These are phyloP conservation scores for Onychostruthus taczanowskii DNA, from an alignment of 2,113 vertebrate genomes.

Conservation along the genomic window DNA sequence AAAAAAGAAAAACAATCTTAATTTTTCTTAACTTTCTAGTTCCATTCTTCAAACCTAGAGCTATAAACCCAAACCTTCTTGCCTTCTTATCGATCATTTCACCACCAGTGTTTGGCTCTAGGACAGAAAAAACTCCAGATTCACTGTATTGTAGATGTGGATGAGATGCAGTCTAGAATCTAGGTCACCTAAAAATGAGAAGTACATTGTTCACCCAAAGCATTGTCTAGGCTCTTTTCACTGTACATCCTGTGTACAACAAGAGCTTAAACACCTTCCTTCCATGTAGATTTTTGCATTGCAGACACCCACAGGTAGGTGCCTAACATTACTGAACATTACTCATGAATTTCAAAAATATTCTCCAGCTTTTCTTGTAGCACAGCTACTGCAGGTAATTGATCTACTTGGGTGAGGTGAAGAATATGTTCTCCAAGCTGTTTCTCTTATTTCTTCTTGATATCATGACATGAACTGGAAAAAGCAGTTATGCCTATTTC, in stretches of 20 bases:
- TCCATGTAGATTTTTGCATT: not conserved
- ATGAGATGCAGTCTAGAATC: not conserved
- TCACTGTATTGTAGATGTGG: not conserved
- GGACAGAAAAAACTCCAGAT: not conserved
- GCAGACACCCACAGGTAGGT: not conserved
- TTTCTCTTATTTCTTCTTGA: not conserved
- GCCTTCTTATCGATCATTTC: not conserved
- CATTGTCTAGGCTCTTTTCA: not conserved
- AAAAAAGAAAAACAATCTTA: not conserved
- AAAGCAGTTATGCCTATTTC: not conserved
- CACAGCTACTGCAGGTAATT: not conserved
- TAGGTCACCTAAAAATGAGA: not conserved
- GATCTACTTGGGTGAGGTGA: not conserved
- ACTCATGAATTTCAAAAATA: not conserved
- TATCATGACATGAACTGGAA: not conserved
- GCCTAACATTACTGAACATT: not conserved
- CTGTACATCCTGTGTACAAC: not conserved
- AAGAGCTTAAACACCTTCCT: not conserved
- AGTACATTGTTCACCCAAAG: not conserved
- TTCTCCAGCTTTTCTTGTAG: not conserved
- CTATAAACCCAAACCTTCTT: not conserved
- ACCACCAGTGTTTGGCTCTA: not conserved
- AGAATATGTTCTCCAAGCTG: not conserved
- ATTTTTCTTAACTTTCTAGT: not conserved
- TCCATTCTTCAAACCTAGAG: not conserved